phyloP scores from a whole-genome alignment of 2,888 invertebrate genomes.

The Aquatica leii region DNA sequence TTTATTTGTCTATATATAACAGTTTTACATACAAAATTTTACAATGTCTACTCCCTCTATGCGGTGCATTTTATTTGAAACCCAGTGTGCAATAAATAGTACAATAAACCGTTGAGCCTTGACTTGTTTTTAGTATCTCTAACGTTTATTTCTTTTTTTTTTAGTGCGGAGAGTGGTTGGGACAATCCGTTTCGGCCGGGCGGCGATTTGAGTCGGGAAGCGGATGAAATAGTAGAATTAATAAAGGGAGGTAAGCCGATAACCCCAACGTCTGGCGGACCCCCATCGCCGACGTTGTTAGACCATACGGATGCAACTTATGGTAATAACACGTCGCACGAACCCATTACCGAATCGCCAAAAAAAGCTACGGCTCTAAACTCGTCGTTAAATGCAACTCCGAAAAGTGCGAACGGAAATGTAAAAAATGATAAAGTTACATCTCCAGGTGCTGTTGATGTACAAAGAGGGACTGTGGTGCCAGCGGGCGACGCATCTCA shows the following conservation, averaged over 20 bases:
- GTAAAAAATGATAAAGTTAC: constrained; percentile 60
- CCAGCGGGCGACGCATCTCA: constrained; percentile 75
- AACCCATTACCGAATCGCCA: constrained; percentile 59
- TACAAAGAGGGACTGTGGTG: constrained; percentile 75
- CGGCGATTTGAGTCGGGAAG: constrained; percentile 92
- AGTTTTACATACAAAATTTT: no score
- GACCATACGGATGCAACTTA: constrained; percentile 60
- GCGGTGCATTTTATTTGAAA: no score
- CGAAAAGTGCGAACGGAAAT: constrained; percentile 54
- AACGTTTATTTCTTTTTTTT: constrained; percentile 53
- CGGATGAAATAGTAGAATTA: constrained; percentile 94
- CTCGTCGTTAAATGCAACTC: constrained; percentile 41
- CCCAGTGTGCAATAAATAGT: no score
- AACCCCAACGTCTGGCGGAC: constrained; percentile 72
- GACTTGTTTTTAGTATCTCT: no score
- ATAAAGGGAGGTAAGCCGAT: constrained; percentile 92
- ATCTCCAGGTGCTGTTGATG: constrained; percentile 67
- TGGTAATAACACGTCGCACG: constrained; percentile 34
- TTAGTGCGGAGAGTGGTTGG: constrained; percentile 94
- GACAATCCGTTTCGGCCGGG: constrained; percentile 98
- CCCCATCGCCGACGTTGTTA: constrained; percentile 64
- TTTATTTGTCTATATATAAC: no score
- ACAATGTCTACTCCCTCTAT: no score
- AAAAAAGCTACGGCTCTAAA: constrained; percentile 44
- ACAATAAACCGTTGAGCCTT: no score